Base-by-base conservation (phyloP, 2,888 invertebrate species). In the Euzetes globulus region DNA sequence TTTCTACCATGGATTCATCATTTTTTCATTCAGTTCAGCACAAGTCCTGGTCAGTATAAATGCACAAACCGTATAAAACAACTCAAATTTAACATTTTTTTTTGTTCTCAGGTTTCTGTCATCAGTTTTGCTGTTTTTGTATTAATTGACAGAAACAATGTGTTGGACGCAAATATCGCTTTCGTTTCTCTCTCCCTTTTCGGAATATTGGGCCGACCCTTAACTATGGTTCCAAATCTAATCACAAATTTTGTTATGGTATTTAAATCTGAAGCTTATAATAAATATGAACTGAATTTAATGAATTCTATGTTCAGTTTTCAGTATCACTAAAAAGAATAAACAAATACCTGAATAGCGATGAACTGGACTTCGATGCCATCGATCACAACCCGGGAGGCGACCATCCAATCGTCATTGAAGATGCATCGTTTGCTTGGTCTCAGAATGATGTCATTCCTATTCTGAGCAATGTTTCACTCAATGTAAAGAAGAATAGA, bases 11-110 rank as follows among this genome's bases (percentile, higher is more conserved):
- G 91, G 92, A 19, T 90, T 90, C 55, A 91, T 92, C 19, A 91
- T 93, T 71, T 94, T 95, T 82, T 89, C 94, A 79, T 97, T 95
- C 93, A 91, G 92, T 2, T 92, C 92, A 82, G 92, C 95, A 0
- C 96, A 96, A 15, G 75, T 76, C 25, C 65, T 76, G 37, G 74
- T 76, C n/a, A 33, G 47, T 74, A 52, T 19, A 81, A 6, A 81
- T 82, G 13, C 3, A 41, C 11, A 27, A 47, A 5, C 11, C 6
- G 13, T n/a, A n/a, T n/a, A 13, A 11, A 27, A 6, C 37, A 2
- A 33, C 1, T 63, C 2, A 27, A 63, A 17, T 70, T 65, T 27
- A 13, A 55, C 0, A 17, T 41, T 72, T 41, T 60, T n/a, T 9
- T 92, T 94, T 0, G 17, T 37, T 11, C 19, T 45, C 17, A 65